Evolutionary conservation across 2,113 vertebrate species (phyloP).

Genomic region (Hystrix cristata): DNA sequence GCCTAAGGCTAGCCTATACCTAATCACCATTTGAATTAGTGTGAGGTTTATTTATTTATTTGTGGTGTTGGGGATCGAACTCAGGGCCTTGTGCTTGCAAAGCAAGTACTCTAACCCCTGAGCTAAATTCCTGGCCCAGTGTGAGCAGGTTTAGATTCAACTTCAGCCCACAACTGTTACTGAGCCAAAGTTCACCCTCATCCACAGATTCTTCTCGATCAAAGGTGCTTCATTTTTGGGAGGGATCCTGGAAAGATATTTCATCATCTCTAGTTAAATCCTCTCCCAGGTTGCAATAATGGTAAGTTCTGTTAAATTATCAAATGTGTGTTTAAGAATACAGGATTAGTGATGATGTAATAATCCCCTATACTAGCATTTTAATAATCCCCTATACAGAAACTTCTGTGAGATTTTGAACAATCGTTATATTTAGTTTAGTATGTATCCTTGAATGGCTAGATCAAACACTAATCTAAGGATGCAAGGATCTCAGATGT

Average conservation of each 20-base stretch:
- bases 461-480: background rate
- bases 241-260: background rate
- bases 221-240: constrained; percentile 9
- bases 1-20: background rate
- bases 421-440: constrained; percentile 17
- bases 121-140: too few relatives aligned
- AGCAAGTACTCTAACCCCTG: too few relatives aligned
- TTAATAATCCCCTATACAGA: background rate
- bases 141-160: constrained; percentile 27
- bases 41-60: background rate
- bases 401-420: background rate
- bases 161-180: background rate
- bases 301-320: background rate
- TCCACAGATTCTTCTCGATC: constrained; percentile 2
- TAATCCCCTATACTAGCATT: background rate
- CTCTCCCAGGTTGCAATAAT: constrained; percentile 14
- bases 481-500: background rate
- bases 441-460: constrained; percentile 2
- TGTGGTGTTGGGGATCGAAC: too few relatives aligned
- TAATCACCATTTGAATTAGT: background rate
- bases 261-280: constrained; percentile 39
- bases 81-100: too few relatives aligned
- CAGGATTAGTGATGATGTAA: background rate
- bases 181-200: background rate
- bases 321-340: constrained; percentile 15